These are phyloP conservation scores for Hetaerina americana DNA, from an alignment of 1,140 invertebrate genomes.

Conservation along the genomic window DNA sequence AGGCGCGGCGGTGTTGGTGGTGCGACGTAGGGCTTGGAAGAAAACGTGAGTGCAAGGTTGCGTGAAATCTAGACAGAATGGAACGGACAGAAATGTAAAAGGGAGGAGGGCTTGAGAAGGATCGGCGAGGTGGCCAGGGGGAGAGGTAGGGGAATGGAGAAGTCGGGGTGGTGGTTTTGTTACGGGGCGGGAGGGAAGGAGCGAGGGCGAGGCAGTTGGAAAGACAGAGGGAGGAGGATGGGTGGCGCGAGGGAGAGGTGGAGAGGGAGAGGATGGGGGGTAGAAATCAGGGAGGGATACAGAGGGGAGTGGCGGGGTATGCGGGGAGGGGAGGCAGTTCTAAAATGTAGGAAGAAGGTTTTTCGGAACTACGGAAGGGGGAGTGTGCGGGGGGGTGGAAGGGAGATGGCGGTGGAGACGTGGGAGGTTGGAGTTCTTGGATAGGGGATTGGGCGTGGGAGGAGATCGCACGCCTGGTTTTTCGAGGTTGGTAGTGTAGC, in stretches of 20 bases:
- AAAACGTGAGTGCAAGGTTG: not conserved
- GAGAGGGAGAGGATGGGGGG: not conserved
- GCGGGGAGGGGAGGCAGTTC: too few species aligned
- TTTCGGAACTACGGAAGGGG: too few species aligned
- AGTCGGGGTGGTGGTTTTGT: not conserved
- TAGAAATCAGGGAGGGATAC: too few species aligned
- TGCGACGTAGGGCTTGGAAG: not conserved
- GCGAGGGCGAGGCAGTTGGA: not conserved
- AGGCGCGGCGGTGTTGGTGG: too few species aligned
- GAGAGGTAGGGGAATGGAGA: not conserved
- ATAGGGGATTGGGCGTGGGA: too few species aligned
- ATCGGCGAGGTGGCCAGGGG: not conserved
- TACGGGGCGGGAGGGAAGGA: not conserved
- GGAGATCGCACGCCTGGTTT: too few species aligned
- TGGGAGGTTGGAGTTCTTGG: too few species aligned
- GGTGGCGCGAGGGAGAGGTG: not conserved
- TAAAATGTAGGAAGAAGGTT: too few species aligned
- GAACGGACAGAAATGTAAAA: not conserved
- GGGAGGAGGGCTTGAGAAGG: not conserved
- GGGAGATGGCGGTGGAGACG: too few species aligned
- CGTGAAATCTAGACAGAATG: not conserved
- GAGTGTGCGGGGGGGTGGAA: too few species aligned
- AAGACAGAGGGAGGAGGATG: not conserved
- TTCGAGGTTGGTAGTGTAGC: too few species aligned
- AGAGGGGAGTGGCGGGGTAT: too few species aligned